Conservation (phyloP, 2,113 vertebrate species). For the Columbina picui region DNA sequence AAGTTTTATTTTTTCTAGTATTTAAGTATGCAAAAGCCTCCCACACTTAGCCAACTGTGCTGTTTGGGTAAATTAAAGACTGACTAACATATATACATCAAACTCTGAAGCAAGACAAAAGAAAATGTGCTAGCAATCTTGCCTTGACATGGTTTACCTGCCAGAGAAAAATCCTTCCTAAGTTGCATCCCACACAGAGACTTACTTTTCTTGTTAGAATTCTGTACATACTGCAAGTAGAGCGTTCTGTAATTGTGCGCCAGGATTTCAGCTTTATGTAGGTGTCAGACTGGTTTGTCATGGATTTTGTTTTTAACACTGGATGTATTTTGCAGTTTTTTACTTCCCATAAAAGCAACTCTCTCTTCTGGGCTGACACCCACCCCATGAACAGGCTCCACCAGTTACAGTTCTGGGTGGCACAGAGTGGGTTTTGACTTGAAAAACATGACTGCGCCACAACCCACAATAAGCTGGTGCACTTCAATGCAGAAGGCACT, state of each 20-base stretch:
- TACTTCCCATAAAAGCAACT: neutral
- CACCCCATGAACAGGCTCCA: neutral
- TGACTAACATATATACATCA: slow-evolving; percentile 26
- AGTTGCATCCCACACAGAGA: slow-evolving; percentile 37
- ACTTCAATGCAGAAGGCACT: neutral
- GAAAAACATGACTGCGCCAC: neutral
- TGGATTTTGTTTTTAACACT: neutral
- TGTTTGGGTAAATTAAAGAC: slow-evolving; percentile 47
- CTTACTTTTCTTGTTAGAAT: slow-evolving; percentile 22
- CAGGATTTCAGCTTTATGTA: slow-evolving; percentile 23
- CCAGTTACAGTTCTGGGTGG: neutral
- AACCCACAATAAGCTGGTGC: neutral
- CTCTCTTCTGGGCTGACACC: neutral
- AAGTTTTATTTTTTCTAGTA: neutral
- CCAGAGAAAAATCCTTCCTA: slow-evolving; percentile 14
- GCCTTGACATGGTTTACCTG: slow-evolving; percentile 34
- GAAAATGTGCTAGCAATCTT: slow-evolving; percentile 19
- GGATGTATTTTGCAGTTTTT: neutral
- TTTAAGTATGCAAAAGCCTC: slow-evolving; percentile 33
- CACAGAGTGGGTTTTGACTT: neutral
- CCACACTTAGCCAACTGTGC: slow-evolving; percentile 2
- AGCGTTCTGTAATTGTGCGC: neutral
- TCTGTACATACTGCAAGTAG: neutral
- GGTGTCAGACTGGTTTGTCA: slow-evolving; percentile 39
- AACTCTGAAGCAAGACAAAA: slow-evolving; percentile 32